Base-by-base conservation (phyloP, 2,113 vertebrate species). In the Salvelinus alpinus region DNA sequence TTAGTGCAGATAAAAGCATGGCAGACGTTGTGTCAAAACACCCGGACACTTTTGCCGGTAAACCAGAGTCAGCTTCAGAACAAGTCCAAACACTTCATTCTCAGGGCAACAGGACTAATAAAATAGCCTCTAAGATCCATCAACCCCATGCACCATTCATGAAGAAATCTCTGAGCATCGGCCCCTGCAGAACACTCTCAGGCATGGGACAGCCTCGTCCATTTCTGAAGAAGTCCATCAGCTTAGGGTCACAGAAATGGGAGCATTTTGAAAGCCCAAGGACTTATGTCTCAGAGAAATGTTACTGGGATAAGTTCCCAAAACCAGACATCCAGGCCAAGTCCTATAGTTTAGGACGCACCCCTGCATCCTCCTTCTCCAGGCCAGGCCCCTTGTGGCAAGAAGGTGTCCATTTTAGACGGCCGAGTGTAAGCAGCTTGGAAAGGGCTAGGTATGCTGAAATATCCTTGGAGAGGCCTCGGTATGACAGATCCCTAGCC, bases 181-280 rank as follows among this genome's bases (percentile, higher is more conserved):
- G 90, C 64, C 91, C 91, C 3, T 90, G 87, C 71, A 87, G 90
- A 82, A 88, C 88, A 0, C 87, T 92, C 20, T 88, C 91, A 27
- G 86, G 83, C 44, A 66, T 90, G 64, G 88, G 83, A 5, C 90
- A 81, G 2, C 89, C 91, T 22, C 81, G 79, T 44, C 89, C 90
- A 69, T 91, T 89, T 74, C 82, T 94, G 6, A 94, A 90, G 82
- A 94, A 94, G 64, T 94, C 94, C 12, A 78, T 90, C 62, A 94
- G 93, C 78, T 88, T 94, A 70, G 93, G 92, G 62, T 90, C 89
- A 20, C 93, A 91, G 75, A 88, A 84, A 76, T 94, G 92, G 92
- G 88, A 93, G 60, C 91, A 92, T 80, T 90, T 89, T 71, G 92
- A 94, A 78, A 92, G 54, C 69, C 91, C 92, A 0, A 88, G 86